Evolutionary conservation across 2,888 invertebrate species (phyloP).

Genomic region (Lasioglossum morio): DNA sequence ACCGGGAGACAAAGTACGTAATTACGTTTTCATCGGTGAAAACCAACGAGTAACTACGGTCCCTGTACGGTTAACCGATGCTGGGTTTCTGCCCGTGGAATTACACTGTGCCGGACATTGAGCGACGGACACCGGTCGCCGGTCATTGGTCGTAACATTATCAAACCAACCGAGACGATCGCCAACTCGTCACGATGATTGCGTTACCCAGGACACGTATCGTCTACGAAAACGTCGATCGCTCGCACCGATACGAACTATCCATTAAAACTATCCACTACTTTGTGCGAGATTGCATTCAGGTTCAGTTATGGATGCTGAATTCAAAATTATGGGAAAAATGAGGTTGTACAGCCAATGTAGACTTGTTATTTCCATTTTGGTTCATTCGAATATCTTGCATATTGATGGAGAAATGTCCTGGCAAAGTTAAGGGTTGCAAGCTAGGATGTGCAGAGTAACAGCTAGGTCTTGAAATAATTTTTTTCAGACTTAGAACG

Average conservation of each 20-base stretch:
- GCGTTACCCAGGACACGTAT: not conserved
- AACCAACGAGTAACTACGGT: conserved; percentile 2
- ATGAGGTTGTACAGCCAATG: not conserved
- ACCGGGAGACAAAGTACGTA: conserved; percentile 13
- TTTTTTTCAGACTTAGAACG: not conserved
- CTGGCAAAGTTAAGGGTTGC: not conserved
- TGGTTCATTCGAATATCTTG: not conserved
- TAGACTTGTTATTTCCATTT: not conserved
- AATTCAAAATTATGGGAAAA: not conserved
- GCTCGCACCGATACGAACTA: not conserved
- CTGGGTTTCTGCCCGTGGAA: conserved; percentile 14
- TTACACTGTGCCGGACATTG: conserved; percentile 1
- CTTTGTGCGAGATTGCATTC: not conserved
- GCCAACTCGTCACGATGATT: not conserved
- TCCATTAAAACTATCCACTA: not conserved
- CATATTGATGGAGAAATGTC: not conserved
- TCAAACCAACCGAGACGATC: not conserved
- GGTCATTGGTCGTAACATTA: not conserved
- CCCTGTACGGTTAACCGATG: conserved; percentile 4
- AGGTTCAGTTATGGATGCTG: too few relatives aligned
- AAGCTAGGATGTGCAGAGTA: too few relatives aligned
- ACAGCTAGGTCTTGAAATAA: too few relatives aligned
- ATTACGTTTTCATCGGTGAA: conserved; percentile 24
- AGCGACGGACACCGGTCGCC: not conserved
- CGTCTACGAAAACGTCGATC: not conserved